Percentiles rank a stretch among this genome's conserved stretches.
Conservation (phyloP, 2,113 vertebrate species). For the Nerophis ophidion region DNA sequence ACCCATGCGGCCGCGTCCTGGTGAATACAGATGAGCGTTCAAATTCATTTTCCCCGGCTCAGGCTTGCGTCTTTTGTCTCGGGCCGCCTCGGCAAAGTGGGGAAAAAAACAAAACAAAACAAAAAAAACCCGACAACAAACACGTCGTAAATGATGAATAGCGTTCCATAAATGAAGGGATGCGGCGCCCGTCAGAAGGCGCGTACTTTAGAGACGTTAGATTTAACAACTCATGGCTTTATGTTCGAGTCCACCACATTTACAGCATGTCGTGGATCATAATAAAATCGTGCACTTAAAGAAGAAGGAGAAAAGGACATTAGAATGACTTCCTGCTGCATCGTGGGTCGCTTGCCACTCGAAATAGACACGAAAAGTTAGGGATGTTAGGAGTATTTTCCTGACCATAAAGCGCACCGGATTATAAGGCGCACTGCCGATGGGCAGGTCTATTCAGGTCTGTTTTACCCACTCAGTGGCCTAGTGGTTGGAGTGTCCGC, state of each 20-base stretch:
- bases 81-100: constrained; percentile 27
- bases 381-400: background rate
- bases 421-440: too few species aligned
- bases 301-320: background rate
- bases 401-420: too few species aligned
- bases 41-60: constrained; percentile 27
- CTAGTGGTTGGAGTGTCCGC: too few species aligned
- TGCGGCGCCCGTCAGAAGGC: constrained; percentile 29
- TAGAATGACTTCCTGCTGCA: background rate
- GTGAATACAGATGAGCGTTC: constrained; percentile 45
- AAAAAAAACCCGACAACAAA: constrained; percentile 28
- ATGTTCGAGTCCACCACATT: background rate
- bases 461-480: too few species aligned
- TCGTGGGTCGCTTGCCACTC: background rate
- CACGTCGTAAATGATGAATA: constrained; percentile 13
- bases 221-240: constrained; percentile 13
- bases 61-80: constrained; percentile 24
- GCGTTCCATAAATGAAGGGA: constrained; percentile 9
- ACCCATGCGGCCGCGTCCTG: constrained; percentile 35
- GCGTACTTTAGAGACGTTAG: background rate
- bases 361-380: background rate
- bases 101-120: background rate
- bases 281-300: constrained; percentile 4
- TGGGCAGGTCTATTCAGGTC: too few species aligned
- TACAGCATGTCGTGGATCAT: constrained; percentile 18